These are phyloP conservation scores for Acleris holmiana DNA, from an alignment of 2,888 invertebrate species.

Conservation along the genomic window DNA sequence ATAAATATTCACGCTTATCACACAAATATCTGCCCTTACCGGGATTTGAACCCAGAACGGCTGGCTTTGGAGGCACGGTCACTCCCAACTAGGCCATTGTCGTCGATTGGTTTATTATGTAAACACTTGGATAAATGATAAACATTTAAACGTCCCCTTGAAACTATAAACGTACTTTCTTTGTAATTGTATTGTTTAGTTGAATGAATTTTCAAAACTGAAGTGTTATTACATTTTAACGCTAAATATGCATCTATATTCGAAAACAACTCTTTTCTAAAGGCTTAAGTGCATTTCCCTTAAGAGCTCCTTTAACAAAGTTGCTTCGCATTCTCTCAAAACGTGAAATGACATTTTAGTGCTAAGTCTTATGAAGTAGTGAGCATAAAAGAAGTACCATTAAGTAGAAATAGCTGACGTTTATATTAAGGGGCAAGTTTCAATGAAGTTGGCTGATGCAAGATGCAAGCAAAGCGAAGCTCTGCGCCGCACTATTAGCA, in stretches of 20 bases:
- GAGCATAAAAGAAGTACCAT: conserved; percentile 34
- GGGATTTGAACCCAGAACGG: too few species aligned
- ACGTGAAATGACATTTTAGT: conserved; percentile 14
- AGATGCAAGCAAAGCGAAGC: conserved; percentile 11
- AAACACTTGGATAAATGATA: too few species aligned
- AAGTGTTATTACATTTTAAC: too few species aligned
- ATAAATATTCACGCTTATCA: too few species aligned
- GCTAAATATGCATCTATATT: neutral
- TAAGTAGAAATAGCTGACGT: conserved; percentile 27
- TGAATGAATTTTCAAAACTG: too few species aligned
- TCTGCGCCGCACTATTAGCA: conserved; percentile 18
- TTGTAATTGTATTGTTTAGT: too few species aligned
- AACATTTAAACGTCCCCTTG: too few species aligned
- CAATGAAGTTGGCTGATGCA: conserved; percentile 27
- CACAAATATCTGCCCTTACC: too few species aligned
- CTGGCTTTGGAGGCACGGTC: too few species aligned
- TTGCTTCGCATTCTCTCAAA: conserved; percentile 1
- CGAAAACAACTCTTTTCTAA: neutral
- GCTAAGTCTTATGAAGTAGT: conserved; percentile 25
- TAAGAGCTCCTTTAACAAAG: conserved; percentile 3
- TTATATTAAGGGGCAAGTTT: conserved; percentile 35
- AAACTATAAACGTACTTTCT: too few species aligned
- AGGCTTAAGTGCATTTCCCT: conserved; percentile 7
- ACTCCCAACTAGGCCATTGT: too few species aligned
- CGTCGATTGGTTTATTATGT: too few species aligned